A percentile compares a stretch with the other conserved stretches of the same genome.
Conservation (phyloP, 2,113 vertebrate species). For the Thalassoma bifasciatum region DNA sequence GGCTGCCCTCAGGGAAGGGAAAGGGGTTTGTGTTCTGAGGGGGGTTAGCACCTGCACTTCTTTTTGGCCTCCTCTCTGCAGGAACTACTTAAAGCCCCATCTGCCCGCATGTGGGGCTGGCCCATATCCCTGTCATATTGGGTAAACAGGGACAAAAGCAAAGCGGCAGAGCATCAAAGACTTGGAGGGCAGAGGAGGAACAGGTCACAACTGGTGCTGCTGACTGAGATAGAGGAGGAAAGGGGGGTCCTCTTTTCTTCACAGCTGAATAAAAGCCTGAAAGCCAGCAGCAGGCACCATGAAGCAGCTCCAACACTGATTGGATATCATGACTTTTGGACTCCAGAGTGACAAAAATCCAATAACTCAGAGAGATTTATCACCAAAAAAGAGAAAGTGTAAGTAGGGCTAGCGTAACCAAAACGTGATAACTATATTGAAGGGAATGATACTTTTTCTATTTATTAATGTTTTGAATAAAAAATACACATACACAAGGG, state of each 20-base stretch:
- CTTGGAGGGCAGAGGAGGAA: slow-evolving; percentile 65
- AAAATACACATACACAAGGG: too few species aligned
- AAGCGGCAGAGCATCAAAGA: slow-evolving; percentile 73
- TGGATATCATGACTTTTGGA: slow-evolving; percentile 1
- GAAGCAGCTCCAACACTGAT: neutral
- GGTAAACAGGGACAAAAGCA: slow-evolving; percentile 78
- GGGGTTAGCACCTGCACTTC: slow-evolving; percentile 73
- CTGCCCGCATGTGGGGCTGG: slow-evolving; percentile 70
- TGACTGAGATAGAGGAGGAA: slow-evolving; percentile 32
- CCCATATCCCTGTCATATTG: slow-evolving; percentile 78
- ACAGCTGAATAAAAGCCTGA: slow-evolving; percentile 48
- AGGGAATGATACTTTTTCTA: too few species aligned
- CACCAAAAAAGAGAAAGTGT: neutral
- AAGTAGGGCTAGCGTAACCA: too few species aligned
- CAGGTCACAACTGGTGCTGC: slow-evolving; percentile 79
- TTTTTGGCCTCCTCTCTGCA: slow-evolving; percentile 58
- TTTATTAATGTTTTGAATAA: too few species aligned
- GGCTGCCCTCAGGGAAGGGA: slow-evolving; percentile 63
- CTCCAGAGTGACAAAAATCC: neutral
- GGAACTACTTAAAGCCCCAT: slow-evolving; percentile 74
- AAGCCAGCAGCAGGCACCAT: slow-evolving; percentile 31
- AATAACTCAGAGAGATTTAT: neutral
- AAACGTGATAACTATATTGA: too few species aligned
- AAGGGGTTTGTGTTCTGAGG: slow-evolving; percentile 37
- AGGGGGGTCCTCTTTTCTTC: slow-evolving; percentile 32